Percentiles rank a stretch among this genome's conserved stretches.
Evolutionary conservation across 2,113 vertebrate species (phyloP).

Genomic region (Silurus glanis): DNA sequence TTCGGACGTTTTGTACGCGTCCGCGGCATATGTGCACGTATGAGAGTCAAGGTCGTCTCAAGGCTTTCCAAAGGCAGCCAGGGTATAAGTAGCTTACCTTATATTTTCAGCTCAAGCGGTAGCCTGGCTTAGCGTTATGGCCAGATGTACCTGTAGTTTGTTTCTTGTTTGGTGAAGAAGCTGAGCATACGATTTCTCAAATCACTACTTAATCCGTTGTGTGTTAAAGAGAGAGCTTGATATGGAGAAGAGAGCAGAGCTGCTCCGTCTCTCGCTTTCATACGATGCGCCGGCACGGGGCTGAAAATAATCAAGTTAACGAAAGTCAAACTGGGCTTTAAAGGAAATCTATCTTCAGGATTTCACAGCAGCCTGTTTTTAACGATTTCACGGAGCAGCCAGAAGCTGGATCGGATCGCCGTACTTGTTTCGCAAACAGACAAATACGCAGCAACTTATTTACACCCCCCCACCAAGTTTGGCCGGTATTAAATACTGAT

Average conservation of each 20-base stretch:
- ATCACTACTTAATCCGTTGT: slow-evolving; percentile 31
- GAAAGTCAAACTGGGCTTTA: slow-evolving; percentile 48
- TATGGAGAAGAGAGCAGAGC: not conserved
- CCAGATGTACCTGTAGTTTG: not conserved
- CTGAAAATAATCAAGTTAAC: slow-evolving; percentile 59
- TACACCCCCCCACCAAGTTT: not conserved
- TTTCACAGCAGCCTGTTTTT: slow-evolving; percentile 46
- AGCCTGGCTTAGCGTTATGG: slow-evolving; percentile 12
- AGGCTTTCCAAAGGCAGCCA: not conserved
- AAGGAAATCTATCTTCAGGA: slow-evolving; percentile 53
- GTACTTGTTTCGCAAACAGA: slow-evolving; percentile 14
- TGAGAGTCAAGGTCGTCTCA: slow-evolving; percentile 25
- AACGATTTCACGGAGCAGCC: slow-evolving; percentile 53
- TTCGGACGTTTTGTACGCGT: slow-evolving; percentile 6
- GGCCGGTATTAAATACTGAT: slow-evolving; percentile 16
- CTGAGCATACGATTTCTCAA: slow-evolving; percentile 33
- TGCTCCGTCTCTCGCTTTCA: slow-evolving; percentile 37
- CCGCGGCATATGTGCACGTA: not conserved
- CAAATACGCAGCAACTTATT: slow-evolving; percentile 3
- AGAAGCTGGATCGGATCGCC: slow-evolving; percentile 44
- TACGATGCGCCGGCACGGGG: slow-evolving; percentile 22
- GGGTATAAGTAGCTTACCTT: not conserved
- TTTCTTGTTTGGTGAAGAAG: slow-evolving; percentile 21
- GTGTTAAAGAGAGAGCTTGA: slow-evolving; percentile 6
- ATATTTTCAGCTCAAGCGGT: slow-evolving; percentile 14